phyloP scores from a whole-genome alignment of 1,140 invertebrate species.

The Subanguina moxae region DNA sequence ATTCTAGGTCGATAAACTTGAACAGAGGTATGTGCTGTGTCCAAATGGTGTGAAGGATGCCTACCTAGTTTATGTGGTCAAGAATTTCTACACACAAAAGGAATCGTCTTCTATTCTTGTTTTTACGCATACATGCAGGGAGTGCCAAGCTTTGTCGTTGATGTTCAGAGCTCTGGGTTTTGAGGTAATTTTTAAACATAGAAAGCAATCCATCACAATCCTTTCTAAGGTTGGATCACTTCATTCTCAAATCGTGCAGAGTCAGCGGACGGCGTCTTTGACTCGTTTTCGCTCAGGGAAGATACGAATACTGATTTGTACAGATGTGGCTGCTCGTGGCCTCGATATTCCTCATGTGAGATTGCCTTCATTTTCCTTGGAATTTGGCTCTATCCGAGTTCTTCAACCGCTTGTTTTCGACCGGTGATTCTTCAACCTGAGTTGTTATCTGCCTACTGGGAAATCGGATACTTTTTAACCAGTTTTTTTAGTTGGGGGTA shows the following conservation, averaged over 20 bases:
- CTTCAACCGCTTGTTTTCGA: too few relatives aligned
- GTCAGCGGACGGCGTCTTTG: constrained; percentile 22
- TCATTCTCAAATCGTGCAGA: constrained; percentile 50
- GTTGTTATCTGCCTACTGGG: too few relatives aligned
- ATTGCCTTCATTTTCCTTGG: constrained; percentile 12
- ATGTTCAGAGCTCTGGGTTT: constrained; percentile 56
- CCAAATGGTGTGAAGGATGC: constrained; percentile 85
- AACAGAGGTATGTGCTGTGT: constrained; percentile 83
- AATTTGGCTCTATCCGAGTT: too few relatives aligned
- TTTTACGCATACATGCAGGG: constrained; percentile 55
- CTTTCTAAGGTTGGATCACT: constrained; percentile 45
- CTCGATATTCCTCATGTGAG: constrained; percentile 59
- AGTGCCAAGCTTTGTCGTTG: constrained; percentile 55
- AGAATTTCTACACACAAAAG: constrained; percentile 60
- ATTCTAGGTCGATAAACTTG: constrained; percentile 66
- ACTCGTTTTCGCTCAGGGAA: constrained; percentile 33
- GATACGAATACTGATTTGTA: constrained; percentile 44
- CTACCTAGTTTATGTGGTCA: constrained; percentile 81
- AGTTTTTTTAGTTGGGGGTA: too few relatives aligned
- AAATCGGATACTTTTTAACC: too few relatives aligned
- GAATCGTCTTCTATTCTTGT: constrained; percentile 46
- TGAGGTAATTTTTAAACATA: constrained; percentile 27
- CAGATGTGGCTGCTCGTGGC: constrained; percentile 57
- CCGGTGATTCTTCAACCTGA: too few relatives aligned
- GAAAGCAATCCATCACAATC: neutral